Base-by-base conservation (phyloP, 2,888 invertebrate genomes). In the Resseliella maxima region DNA sequence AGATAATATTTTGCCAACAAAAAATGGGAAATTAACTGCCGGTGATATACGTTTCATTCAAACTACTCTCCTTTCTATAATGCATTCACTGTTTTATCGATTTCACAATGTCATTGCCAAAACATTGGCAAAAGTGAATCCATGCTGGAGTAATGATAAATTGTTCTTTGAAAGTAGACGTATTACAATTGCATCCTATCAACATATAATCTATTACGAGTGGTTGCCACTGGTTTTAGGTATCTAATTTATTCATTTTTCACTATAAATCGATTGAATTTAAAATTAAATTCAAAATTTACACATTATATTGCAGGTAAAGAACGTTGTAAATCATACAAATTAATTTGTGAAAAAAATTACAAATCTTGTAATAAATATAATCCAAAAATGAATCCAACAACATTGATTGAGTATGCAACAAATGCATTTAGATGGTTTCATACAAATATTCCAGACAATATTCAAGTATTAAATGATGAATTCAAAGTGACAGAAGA, bases 201-300 rank as follows among this genome's bases (percentile, higher is more conserved):
- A 85, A 15, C 46, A 41, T 21, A 85, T 85, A 31, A 27, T 46
- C 15, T 46, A 46, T 85, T 15, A 85, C 31, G 85, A 85, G 15
- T 85, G 85, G 85, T 31, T 85, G 31, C 85, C 85, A 15, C 10
- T 46, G 31, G 38, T 46, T 46, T 27, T 85, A 46, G 85, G 85
- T 85, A 41, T 8, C 41, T 41, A 41, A 41, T 41, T 5, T 12
- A 8, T 41, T 18, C 46, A 50, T 15, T 50, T 50, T 50, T 18
- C 8, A 50, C 8, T 50, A 41, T 41, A 41, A 41, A 41, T n/a
- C n/a, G n/a, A n/a, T n/a, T n/a, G n/a, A n/a, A n/a, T n/a, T n/a
- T n/a, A 41, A 41, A 41, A 41, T 41, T 12, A 50, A 50, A n/a
- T n/a, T 50, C 18, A 50, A 50, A 50, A 21, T 41, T n/a, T n/a